Percentiles rank a stretch among this genome's conserved stretches.
Conservation (phyloP, 2,797 vertebrate genomes). For the Oryzias sinensis region DNA sequence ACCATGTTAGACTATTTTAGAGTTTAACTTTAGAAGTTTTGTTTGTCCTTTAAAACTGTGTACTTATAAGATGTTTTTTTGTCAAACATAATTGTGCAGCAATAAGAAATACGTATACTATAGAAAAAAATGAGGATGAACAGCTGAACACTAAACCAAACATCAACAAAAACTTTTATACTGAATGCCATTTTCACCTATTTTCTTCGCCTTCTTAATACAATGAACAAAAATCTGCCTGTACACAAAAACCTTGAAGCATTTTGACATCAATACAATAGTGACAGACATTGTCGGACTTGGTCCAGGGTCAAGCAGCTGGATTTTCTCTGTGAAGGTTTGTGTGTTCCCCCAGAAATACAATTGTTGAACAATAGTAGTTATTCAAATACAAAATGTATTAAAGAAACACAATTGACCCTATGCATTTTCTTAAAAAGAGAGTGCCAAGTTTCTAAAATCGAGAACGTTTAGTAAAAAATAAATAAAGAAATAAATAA, state of each 20-base stretch:
- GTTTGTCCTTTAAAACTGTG: not conserved
- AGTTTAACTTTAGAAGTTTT: not conserved
- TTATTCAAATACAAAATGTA: too few species aligned
- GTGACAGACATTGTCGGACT: constrained; percentile 28
- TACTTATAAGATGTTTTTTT: not conserved
- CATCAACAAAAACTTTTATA: not conserved
- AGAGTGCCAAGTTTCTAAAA: too few species aligned
- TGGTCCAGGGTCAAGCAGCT: constrained; percentile 26
- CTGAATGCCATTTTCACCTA: too few species aligned
- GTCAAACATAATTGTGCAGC: not conserved
- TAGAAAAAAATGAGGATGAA: constrained; percentile 1
- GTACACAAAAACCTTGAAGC: constrained; percentile 16
- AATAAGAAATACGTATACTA: not conserved
- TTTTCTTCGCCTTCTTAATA: too few species aligned
- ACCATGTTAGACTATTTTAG: not conserved
- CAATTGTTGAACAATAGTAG: too few species aligned
- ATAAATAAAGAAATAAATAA: too few species aligned
- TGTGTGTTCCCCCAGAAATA: too few species aligned
- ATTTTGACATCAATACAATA: constrained; percentile 43
- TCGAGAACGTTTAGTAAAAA: too few species aligned
- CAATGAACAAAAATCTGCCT: not conserved
- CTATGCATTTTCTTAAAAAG: too few species aligned
- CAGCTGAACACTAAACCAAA: constrained; percentile 10
- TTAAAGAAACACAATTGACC: too few species aligned
- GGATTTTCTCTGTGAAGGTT: too few species aligned